phyloP scores from a whole-genome alignment of 2,113 vertebrate species.

The Columbina picui region DNA sequence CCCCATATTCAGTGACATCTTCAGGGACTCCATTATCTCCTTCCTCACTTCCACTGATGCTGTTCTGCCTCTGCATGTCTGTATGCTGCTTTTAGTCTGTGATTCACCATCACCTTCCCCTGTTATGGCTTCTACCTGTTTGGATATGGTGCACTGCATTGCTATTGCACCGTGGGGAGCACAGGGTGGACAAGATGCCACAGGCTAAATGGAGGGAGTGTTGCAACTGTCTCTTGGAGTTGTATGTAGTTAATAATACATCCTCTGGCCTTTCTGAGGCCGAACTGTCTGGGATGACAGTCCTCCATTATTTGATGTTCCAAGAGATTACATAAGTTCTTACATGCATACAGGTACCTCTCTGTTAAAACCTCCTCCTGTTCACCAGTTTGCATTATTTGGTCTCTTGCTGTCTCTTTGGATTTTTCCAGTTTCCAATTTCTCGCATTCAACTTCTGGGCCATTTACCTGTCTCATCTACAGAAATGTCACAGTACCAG shows the following conservation, averaged over 20 bases:
- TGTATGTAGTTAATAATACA: neutral
- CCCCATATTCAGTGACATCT: neutral
- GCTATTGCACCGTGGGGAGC: neutral
- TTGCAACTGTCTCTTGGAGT: neutral
- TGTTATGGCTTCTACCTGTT: neutral
- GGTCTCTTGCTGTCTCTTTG: neutral
- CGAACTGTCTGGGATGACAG: neutral
- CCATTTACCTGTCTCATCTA: slow-evolving; percentile 85
- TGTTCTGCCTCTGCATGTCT: neutral
- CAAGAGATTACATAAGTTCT: neutral
- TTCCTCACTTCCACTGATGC: neutral
- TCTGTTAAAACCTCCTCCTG: neutral
- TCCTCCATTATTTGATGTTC: neutral
- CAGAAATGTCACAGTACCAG: slow-evolving; percentile 86
- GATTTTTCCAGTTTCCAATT: slow-evolving; percentile 74
- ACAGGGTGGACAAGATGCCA: neutral
- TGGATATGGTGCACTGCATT: neutral
- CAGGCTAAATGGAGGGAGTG: neutral
- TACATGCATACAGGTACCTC: neutral
- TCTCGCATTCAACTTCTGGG: slow-evolving; percentile 75
- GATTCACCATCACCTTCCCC: neutral
- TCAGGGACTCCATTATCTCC: neutral
- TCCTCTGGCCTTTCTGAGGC: neutral
- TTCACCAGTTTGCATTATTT: slow-evolving; percentile 14
- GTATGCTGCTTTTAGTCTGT: neutral